Evolutionary conservation across 1,140 invertebrate genomes (phyloP).

Genomic region (Drosophila nigrodunni): DNA sequence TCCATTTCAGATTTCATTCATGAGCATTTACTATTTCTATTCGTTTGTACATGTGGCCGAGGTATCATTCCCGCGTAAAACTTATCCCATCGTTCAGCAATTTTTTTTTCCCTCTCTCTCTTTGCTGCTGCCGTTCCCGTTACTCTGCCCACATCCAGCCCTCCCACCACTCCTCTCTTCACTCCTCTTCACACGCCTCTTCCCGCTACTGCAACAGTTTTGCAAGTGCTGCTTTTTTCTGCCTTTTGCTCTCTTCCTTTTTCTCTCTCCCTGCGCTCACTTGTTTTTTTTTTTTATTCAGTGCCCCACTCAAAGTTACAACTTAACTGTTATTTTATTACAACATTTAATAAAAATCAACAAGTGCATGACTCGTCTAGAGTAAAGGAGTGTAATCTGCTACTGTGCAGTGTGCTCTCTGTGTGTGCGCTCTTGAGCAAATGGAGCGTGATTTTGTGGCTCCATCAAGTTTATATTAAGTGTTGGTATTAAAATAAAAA

Average conservation of each 20-base stretch:
- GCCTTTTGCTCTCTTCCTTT: not conserved
- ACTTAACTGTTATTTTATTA: constrained; percentile 84
- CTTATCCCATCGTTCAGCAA: constrained; percentile 29
- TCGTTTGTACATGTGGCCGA: constrained; percentile 61
- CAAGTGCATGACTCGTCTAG: constrained; percentile 74
- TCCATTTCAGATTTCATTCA: constrained; percentile 82
- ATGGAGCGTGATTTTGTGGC: constrained; percentile 83
- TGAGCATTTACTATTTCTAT: constrained; percentile 74
- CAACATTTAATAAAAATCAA: constrained; percentile 84
- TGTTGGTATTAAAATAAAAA: constrained; percentile 81
- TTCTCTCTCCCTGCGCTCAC: not conserved
- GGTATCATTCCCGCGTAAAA: constrained; percentile 42
- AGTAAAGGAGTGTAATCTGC: constrained; percentile 57
- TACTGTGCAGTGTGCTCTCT: not conserved
- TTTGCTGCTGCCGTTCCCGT: constrained; percentile 13
- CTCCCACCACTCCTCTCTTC: constrained; percentile 2
- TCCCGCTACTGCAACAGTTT: constrained; percentile 9
- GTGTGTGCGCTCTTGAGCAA: constrained; percentile 60
- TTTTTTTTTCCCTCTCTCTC: constrained; percentile 27
- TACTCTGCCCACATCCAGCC: not conserved
- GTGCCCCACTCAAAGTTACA: constrained; percentile 80
- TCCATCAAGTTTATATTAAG: constrained; percentile 82
- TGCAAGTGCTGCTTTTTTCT: constrained; percentile 44
- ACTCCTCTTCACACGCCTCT: not conserved
- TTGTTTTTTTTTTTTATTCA: constrained; percentile 63